These are phyloP conservation scores for Xyrichtys novacula DNA, from an alignment of 2,797 vertebrate species.

Conservation along the genomic window DNA sequence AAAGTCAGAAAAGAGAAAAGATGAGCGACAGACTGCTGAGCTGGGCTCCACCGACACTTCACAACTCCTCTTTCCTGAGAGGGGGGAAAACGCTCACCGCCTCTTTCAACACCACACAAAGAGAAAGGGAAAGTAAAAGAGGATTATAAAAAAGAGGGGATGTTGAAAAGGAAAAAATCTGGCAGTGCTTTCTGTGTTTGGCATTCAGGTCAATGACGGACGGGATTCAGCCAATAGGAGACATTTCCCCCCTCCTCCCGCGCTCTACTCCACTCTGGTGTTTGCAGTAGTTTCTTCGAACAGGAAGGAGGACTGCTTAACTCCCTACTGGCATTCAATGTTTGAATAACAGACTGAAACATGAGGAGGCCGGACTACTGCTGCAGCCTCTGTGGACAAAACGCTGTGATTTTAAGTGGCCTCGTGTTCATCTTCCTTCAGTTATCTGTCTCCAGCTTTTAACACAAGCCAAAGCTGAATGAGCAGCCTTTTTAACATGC, in stretches of 20 bases:
- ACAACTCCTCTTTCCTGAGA: constrained; percentile 56
- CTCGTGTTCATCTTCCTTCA: constrained; percentile 20
- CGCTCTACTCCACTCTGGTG: constrained; percentile 32
- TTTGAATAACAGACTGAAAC: constrained; percentile 48
- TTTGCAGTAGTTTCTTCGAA: constrained; percentile 62
- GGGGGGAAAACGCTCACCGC: constrained; percentile 30
- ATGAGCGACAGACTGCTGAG: constrained; percentile 69
- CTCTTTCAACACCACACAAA: constrained; percentile 77
- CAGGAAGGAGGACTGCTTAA: constrained; percentile 53
- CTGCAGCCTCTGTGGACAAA: constrained; percentile 28
- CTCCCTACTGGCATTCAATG: constrained; percentile 53
- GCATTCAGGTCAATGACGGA: constrained; percentile 77
- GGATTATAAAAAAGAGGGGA: constrained; percentile 71
- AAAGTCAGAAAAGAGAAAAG: constrained; percentile 65
- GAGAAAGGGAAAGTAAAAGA: constrained; percentile 68
- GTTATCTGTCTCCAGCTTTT: constrained; percentile 29
- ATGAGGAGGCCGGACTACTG: constrained; percentile 28
- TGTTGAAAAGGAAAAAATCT: constrained; percentile 60
- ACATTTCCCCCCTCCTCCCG: constrained; percentile 30
- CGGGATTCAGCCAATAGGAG: constrained; percentile 63
- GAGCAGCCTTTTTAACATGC: constrained; percentile 26
- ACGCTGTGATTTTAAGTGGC: constrained; percentile 23
- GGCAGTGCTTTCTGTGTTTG: constrained; percentile 71
- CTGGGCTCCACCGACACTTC: constrained; percentile 73
- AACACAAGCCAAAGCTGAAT: constrained; percentile 22